Percentiles rank a stretch among this genome's conserved stretches.
phyloP scores from a whole-genome alignment of 1,140 invertebrate species.

The Diploscapter pachys region DNA sequence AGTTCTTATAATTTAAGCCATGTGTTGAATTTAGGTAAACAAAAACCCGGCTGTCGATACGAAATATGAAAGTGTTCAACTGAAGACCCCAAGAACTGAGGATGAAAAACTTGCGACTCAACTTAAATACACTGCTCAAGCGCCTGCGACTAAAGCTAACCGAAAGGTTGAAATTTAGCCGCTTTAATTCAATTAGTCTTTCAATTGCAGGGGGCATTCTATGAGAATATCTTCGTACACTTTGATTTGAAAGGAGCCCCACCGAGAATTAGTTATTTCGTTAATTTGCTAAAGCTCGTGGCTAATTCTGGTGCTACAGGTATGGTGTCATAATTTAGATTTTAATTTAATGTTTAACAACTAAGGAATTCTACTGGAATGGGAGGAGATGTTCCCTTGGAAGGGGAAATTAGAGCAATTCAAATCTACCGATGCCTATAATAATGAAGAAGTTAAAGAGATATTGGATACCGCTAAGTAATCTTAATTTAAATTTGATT shows the following conservation, averaged over 20 bases:
- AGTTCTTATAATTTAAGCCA: no score
- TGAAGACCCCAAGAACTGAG: no score
- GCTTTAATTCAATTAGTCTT: no score
- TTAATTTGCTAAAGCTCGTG: constrained; percentile 72
- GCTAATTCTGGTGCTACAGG: constrained; percentile 79
- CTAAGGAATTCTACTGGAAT: constrained; percentile 74
- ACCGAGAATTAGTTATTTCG: constrained; percentile 70
- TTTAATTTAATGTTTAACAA: constrained; percentile 27
- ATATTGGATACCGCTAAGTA: constrained; percentile 64
- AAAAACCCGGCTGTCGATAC: no score
- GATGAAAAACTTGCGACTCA: no score
- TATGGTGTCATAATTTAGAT: constrained; percentile 8
- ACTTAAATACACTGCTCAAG: no score
- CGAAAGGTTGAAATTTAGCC: no score
- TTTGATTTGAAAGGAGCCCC: constrained; percentile 82
- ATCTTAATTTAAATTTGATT: constrained; percentile 34
- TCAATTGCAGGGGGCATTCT: constrained; percentile 19
- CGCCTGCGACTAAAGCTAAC: no score
- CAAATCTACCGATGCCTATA: constrained; percentile 75
- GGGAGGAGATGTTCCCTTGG: constrained; percentile 96
- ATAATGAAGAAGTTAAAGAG: constrained; percentile 67
- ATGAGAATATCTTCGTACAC: constrained; percentile 68
- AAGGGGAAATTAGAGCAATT: constrained; percentile 68
- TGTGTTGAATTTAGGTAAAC: no score
- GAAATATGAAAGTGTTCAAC: no score